Percentiles rank a stretch among this genome's conserved stretches.
Evolutionary conservation across 37 sponge, comb jelly and placozoan genomes (phyloP).

Genomic region (Beroe forskalii): DNA sequence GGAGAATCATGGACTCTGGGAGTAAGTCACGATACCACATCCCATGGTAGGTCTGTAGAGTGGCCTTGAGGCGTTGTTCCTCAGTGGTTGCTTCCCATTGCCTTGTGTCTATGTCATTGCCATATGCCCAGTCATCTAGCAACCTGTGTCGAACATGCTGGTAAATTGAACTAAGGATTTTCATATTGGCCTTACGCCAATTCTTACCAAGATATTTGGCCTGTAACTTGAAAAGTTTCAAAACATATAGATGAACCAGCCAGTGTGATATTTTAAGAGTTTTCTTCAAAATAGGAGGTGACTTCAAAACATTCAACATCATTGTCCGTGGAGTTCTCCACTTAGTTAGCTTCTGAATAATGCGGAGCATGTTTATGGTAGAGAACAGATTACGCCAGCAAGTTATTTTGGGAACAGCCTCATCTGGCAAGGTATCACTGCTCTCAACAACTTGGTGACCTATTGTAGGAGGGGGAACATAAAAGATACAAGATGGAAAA

Average conservation of each 20-base stretch:
- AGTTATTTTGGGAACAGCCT: background rate
- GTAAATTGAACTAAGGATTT: conserved; percentile 88
- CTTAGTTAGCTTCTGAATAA: conserved; percentile 92
- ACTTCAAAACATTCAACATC: conserved; percentile 93
- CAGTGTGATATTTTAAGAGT: conserved; percentile 87
- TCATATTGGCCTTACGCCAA: conserved; percentile 93
- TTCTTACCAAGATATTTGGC: conserved; percentile 86
- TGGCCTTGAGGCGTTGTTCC: conserved; percentile 11
- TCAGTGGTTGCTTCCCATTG: conserved; percentile 53
- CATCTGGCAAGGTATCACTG: background rate
- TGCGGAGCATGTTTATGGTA: conserved; percentile 86
- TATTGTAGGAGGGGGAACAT: background rate
- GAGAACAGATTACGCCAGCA: conserved; percentile 92
- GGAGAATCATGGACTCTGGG: conserved; percentile 35
- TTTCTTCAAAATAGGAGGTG: conserved; percentile 92
- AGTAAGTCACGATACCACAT: conserved; percentile 55
- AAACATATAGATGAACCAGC: conserved; percentile 82
- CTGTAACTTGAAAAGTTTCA: conserved; percentile 93
- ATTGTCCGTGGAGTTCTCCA: conserved; percentile 92
- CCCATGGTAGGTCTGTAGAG: conserved; percentile 8
- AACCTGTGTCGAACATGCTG: conserved; percentile 88
- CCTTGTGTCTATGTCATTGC: conserved; percentile 71
- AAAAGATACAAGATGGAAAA: conserved; percentile 78
- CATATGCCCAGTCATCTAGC: conserved; percentile 97
- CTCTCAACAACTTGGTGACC: background rate